Conservation (phyloP, 2,797 vertebrate genomes). For the Fistularia tabacaria region DNA sequence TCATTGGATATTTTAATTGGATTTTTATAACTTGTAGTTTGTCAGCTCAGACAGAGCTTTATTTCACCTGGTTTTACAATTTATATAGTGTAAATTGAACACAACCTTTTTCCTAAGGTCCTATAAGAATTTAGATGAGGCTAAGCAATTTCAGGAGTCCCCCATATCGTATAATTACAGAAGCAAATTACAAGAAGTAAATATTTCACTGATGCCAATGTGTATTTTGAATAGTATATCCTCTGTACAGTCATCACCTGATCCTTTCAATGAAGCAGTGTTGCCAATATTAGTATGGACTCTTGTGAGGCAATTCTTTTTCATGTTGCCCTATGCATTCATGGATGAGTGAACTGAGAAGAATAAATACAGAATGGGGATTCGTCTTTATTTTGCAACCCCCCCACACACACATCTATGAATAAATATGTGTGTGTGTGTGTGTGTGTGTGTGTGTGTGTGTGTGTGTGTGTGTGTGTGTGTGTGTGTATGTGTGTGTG, state of each 20-base stretch:
- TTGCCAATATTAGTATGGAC: too few relatives aligned
- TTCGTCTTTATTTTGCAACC: slow-evolving; percentile 16
- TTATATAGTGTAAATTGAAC: slow-evolving; percentile 16
- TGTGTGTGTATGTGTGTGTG: too few relatives aligned
- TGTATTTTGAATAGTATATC: slow-evolving; percentile 1
- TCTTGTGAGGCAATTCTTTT: too few relatives aligned
- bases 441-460: too few relatives aligned
- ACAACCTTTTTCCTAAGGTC: slow-evolving; percentile 19
- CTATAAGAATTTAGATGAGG: too few relatives aligned
- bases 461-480: too few relatives aligned
- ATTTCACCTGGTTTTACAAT: slow-evolving; percentile 26
- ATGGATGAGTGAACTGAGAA: slow-evolving; percentile 18
- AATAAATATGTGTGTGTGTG: too few relatives aligned
- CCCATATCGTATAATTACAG: slow-evolving; percentile 14
- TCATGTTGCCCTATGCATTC: slow-evolving; percentile 4
- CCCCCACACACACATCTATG: too few relatives aligned
- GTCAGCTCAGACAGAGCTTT: slow-evolving; percentile 20
- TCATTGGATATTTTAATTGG: slow-evolving; percentile 20
- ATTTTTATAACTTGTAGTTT: slow-evolving; percentile 21
- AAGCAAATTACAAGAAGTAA: slow-evolving; percentile 16
- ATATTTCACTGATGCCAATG: slow-evolving; percentile 27
- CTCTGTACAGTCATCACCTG: too few relatives aligned
- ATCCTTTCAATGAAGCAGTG: too few relatives aligned
- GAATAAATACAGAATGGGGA: slow-evolving; percentile 29
- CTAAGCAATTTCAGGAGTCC: slow-evolving; percentile 18